Percentiles rank a stretch among this genome's conserved stretches.
Conservation (phyloP, 2,888 invertebrate genomes). For the Blera fallax region DNA sequence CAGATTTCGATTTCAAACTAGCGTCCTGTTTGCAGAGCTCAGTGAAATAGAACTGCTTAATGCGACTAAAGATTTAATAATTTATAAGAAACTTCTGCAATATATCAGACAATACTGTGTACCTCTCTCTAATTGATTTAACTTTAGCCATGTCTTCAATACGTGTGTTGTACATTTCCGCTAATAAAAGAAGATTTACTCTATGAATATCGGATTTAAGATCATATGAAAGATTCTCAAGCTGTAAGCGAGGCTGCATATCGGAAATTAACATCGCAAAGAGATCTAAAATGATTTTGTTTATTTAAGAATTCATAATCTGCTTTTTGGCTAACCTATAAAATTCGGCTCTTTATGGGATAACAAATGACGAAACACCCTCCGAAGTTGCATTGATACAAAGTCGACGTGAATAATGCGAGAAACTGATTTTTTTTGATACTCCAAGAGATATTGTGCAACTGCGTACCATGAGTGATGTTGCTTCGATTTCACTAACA, state of each 20-base stretch:
- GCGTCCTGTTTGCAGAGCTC: slow-evolving; percentile 80
- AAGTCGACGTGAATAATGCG: slow-evolving; percentile 77
- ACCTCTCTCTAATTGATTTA: slow-evolving; percentile 77
- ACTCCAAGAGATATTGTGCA: slow-evolving; percentile 78
- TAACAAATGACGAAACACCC: slow-evolving; percentile 78
- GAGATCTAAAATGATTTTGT: slow-evolving; percentile 74
- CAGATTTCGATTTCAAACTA: slow-evolving; percentile 78
- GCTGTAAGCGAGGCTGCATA: slow-evolving; percentile 74
- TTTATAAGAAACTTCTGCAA: neutral
- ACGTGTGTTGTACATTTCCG: slow-evolving; percentile 79
- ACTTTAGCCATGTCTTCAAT: slow-evolving; percentile 76
- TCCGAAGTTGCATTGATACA: slow-evolving; percentile 77
- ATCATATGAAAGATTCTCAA: slow-evolving; percentile 77
- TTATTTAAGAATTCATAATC: neutral
- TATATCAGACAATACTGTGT: neutral
- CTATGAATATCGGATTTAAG: slow-evolving; percentile 79
- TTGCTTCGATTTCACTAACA: slow-evolving; percentile 79
- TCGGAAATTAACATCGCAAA: slow-evolving; percentile 79
- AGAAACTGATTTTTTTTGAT: slow-evolving; percentile 75
- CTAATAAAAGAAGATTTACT: slow-evolving; percentile 79
- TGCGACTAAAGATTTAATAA: slow-evolving; percentile 76
- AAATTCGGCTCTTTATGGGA: slow-evolving; percentile 79
- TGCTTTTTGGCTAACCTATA: slow-evolving; percentile 75
- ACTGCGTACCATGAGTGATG: slow-evolving; percentile 79
- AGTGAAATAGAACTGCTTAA: slow-evolving; percentile 80